phyloP scores from a whole-genome alignment of 2,113 vertebrate species.

The Periophthalmodon schlosseri region DNA sequence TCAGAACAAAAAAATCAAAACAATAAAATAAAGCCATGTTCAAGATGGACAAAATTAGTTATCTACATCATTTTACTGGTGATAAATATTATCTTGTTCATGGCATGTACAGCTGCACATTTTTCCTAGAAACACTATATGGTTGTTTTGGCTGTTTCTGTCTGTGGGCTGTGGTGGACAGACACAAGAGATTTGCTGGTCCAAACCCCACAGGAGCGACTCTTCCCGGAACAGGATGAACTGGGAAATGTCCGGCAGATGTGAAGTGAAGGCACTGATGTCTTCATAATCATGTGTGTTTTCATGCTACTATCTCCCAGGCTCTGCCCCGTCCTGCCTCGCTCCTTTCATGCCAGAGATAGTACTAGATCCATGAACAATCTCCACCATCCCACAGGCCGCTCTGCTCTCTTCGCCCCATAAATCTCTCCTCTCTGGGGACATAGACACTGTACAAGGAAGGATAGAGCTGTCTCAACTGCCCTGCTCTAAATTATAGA shows the following conservation, averaged over 20 bases:
- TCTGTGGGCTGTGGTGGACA: constrained; percentile 30
- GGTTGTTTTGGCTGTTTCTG: constrained; percentile 43
- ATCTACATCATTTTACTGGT: neutral
- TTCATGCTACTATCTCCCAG: constrained; percentile 35
- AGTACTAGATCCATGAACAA: constrained; percentile 70
- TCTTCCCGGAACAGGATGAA: constrained; percentile 46
- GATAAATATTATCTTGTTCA: neutral
- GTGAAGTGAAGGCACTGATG: constrained; percentile 66
- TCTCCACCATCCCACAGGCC: constrained; percentile 64
- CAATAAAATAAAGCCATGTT: neutral
- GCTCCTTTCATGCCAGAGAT: constrained; percentile 54
- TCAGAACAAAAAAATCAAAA: neutral
- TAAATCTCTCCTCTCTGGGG: constrained; percentile 73
- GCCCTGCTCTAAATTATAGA: constrained; percentile 71
- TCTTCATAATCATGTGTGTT: constrained; percentile 66
- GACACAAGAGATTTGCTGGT: constrained; percentile 24
- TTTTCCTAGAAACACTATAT: constrained; percentile 10
- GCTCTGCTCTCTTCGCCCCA: constrained; percentile 49
- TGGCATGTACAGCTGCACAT: neutral
- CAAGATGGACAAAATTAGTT: neutral
- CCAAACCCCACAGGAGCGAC: constrained; percentile 42
- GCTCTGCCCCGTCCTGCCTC: constrained; percentile 26
- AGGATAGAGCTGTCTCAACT: constrained; percentile 70
- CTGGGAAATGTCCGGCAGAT: constrained; percentile 63
- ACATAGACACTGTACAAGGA: constrained; percentile 51